Conservation (phyloP, 2,888 invertebrate genomes). For the Miltochrista miniata region DNA sequence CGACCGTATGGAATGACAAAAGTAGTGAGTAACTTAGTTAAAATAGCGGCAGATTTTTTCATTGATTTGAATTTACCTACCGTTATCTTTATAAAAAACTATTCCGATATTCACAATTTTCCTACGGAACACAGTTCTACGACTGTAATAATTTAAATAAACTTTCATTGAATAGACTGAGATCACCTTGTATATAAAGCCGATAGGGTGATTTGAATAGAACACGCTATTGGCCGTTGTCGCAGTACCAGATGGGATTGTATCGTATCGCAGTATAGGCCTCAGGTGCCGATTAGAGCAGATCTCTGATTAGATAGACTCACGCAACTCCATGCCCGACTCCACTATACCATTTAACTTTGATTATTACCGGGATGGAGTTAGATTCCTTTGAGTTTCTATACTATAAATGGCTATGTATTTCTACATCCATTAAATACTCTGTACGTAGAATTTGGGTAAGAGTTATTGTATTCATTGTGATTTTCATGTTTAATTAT, state of each 20-base stretch:
- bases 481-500: no score
- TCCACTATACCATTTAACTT: conserved; percentile 28
- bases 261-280: conserved; percentile 57
- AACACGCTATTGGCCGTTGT: conserved; percentile 66
- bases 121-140: neutral
- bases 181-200: conserved; percentile 34
- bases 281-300: conserved; percentile 74
- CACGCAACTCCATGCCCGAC: conserved; percentile 36
- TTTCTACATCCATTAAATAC: no score
- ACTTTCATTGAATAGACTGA: conserved; percentile 27
- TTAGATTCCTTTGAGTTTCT: conserved; percentile 21
- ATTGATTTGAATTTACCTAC: no score
- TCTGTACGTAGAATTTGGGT: no score
- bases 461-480: no score
- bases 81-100: no score
- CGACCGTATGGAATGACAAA: no score
- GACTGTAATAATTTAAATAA: neutral
- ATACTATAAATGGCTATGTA: neutral
- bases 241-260: conserved; percentile 51
- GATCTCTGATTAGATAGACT: conserved; percentile 54
- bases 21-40: no score
- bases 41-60: no score
- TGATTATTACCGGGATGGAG: conserved; percentile 17
- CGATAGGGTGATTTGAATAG: conserved; percentile 66
- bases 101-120: neutral